Base-by-base conservation (phyloP, 2,888 invertebrate species). In the Cepaea hortensis region DNA sequence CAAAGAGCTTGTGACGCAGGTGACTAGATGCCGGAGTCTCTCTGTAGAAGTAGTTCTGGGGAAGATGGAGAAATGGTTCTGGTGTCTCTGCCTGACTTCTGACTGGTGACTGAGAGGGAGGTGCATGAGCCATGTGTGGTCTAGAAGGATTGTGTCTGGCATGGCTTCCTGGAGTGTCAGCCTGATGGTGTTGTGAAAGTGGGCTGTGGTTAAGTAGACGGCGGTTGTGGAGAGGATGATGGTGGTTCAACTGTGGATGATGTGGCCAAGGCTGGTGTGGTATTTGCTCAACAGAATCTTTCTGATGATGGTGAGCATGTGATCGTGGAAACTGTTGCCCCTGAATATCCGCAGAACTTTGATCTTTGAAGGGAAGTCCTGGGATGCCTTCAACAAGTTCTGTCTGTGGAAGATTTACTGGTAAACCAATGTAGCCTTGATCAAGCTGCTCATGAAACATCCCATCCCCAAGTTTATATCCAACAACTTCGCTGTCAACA, bases 171-270 rank as follows among this genome's bases (percentile, higher is more conserved):
- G 80, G 13, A 46, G 18, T 7, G 23, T 85, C 79, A 11, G 77
- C 70, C 20, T 4, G 46, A 6, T 13, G 7, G 6, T 48, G 35
- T 50, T 55, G 50, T 4, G 79, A 35, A 55, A 35, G 23, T 23
- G 23, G 62, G 62, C 20, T 13, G 62, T 79, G 79, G 65, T 65
- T 62, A 73, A 75, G 65, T 18, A 50, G 62, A 62, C 79, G 83
- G 5, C 87, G 76, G 35, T 70, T 87, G 65, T 87, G 80, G 3
- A 87, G 84, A 65, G 80, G 87, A 80, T 84, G 87, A 50, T 87
- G 84, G 61, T 84, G 84, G 79, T 87, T 87, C 18, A 84, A 48
- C 62, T 65, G 80, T 46, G 84, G 84, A 20, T 80, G 80, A 20
- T 79, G 79, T 70, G 72, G 35, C 72, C 84, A 55, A 23, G 23